Conservation (phyloP, 2,113 vertebrate species). For the Seriola rivoliana region DNA sequence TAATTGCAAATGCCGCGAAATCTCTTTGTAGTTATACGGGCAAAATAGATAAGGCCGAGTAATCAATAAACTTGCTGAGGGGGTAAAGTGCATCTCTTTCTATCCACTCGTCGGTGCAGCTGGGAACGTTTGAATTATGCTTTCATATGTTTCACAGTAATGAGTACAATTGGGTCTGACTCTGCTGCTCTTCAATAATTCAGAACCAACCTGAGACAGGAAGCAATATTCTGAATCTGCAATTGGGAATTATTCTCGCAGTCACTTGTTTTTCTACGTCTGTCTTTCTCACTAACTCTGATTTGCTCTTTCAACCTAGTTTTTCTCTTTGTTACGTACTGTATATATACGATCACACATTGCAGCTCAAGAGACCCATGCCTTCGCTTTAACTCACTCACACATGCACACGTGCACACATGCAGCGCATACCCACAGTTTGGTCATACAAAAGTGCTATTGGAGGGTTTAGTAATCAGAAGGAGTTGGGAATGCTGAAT, state of each 20-base stretch:
- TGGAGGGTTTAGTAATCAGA: constrained; percentile 14
- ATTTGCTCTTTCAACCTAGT: constrained; percentile 17
- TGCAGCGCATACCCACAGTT: neutral
- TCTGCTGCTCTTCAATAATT: constrained; percentile 65
- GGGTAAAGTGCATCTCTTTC: constrained; percentile 37
- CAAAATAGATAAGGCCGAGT: constrained; percentile 37
- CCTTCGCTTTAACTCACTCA: constrained; percentile 1
- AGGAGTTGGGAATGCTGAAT: neutral
- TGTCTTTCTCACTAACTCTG: constrained; percentile 32
- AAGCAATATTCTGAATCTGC: constrained; percentile 57
- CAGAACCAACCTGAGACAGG: constrained; percentile 60
- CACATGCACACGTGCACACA: neutral
- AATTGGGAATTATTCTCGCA: constrained; percentile 38
- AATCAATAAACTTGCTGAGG: constrained; percentile 38
- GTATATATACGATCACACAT: neutral
- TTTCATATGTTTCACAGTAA: constrained; percentile 58
- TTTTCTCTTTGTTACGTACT: neutral
- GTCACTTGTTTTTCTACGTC: constrained; percentile 13
- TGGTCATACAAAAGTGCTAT: neutral
- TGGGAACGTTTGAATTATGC: constrained; percentile 47
- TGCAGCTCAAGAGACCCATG: neutral
- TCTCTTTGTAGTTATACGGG: constrained; percentile 30
- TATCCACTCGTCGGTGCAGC: constrained; percentile 12
- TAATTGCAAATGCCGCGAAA: constrained; percentile 33
- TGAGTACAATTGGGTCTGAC: constrained; percentile 61